Conservation (phyloP, 2,888 invertebrate genomes). For the Omphaloscelis lunosa region DNA sequence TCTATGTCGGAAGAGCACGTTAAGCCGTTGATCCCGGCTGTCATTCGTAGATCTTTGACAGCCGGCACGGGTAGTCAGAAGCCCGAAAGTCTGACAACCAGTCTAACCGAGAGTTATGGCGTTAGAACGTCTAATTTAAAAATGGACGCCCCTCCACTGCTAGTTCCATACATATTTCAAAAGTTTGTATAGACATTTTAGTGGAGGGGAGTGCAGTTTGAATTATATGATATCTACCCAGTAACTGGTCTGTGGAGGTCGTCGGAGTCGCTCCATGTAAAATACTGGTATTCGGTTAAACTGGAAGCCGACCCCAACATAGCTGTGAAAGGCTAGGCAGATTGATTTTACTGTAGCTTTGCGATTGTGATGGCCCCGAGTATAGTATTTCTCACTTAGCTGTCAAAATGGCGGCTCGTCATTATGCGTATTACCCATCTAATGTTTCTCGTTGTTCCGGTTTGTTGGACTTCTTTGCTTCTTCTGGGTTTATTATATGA, state of each 20-base stretch:
- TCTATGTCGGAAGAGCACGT: background rate
- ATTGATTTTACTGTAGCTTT: background rate
- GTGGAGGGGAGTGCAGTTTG: background rate
- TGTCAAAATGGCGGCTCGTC: conserved; percentile 57
- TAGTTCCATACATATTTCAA: background rate
- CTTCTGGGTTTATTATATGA: conserved; percentile 71
- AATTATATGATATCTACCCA: background rate
- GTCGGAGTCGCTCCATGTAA: background rate
- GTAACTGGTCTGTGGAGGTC: background rate
- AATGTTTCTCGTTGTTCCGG: conserved; percentile 65
- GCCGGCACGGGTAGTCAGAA: background rate
- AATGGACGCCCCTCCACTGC: background rate
- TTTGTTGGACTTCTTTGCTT: conserved; percentile 60
- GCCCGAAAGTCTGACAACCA: background rate
- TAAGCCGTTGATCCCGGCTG: background rate
- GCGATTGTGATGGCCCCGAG: background rate
- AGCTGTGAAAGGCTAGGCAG: background rate
- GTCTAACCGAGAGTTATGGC: background rate
- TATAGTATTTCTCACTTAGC: conserved; percentile 23
- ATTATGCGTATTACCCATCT: conserved; percentile 57
- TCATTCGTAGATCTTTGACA: background rate
- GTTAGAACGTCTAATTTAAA: background rate
- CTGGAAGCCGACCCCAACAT: background rate
- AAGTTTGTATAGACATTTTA: background rate
- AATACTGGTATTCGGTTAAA: background rate